Base-by-base conservation (phyloP, 2,113 vertebrate genomes). In the Festucalex cinctus region DNA sequence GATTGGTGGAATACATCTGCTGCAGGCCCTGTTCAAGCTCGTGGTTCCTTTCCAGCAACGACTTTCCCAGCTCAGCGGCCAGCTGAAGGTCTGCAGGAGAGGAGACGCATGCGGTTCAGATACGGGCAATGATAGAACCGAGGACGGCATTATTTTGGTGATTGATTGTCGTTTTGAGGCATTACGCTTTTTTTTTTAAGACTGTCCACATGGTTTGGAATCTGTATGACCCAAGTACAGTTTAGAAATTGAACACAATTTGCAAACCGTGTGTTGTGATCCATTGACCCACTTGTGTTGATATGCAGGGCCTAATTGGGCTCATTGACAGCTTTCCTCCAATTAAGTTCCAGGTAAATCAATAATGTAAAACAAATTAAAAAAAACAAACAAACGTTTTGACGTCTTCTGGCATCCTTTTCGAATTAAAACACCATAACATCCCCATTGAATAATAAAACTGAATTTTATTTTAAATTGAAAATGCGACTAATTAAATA, bases 11-110 rank as follows among this genome's bases (percentile, higher is more conserved):
- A 80, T 92, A 95, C 96, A 98, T 96, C 87, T 98, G 93, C 85
- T 97, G 94, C 74, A 99, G 91, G 8, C 94, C 94, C 41, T 96
- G 93, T 76, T 99, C 96, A 82, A 99, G 80, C 73, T 98, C 96
- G n/a, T 93, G 91, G 90, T 99, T 99, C 60, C 94, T 92, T 82
- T 98, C 95, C 88, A 99, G 88, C 0, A 99, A 87, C 0, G 91
- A 94, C 90, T 99, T 99, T 17, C 97, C 97, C 51, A 99, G 90
- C 81, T 99, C 95, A 46, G 97, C 97, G 13, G 97, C 97, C 91
- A 99, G 93, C 68, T 97, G 95, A 74, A 99, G 93, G 88, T 99
- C 97, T 98, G 83, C 63, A 66, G 78, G 76, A 58, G 17, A 16
- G 22, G 9, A 22, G 16, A 46, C 16, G 28, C 28, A 4, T 13